Base-by-base conservation (phyloP, 2,888 invertebrate genomes). In the Microplitis deprimator region DNA sequence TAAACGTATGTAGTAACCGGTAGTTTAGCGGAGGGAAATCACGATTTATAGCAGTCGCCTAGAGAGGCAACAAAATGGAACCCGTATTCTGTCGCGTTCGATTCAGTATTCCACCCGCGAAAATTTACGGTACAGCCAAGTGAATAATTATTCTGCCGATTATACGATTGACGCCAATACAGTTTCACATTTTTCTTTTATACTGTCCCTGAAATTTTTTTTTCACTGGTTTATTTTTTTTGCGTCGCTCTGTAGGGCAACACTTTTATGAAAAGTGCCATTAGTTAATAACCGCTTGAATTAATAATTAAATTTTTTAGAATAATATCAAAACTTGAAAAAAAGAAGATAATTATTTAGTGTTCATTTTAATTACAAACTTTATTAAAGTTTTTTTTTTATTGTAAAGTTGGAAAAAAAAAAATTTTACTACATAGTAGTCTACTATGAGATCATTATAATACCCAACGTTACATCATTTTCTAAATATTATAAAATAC, bases 21-120 rank as follows among this genome's bases (percentile, higher is more conserved):
- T 77, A 71, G 77, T 77, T 67, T 50, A 73, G 60, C 68, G 39
- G 70, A 50, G 50, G 73, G 73, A 67, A 77, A 77, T 77, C 67
- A 75, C 78, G 79, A 82, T 82, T 82, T 82, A 82, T 82, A 77
- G 82, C 73, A 80, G 79, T 80, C 79, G 76, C 75, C 78, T 74
- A 70, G 40, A 74, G 70, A 75, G 77, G 77, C 74, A 74, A 77
- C 77, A 77, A 77, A 77, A 77, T 77, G 71, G 71, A 75, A 77
- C 70, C 50, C 70, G 77, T 74, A 74, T 60, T 70, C 69, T 77
- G 77, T 77, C 77, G 71, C 79, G 80, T 77, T 83, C 82, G 84
- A 84, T 84, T 84, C 80, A 82, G 81, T 84, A 84, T 82, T 77
- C 68, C 62, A 62, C 68, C 29, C 68, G 40, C 60, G 65, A 61